Evolutionary conservation across 1,140 invertebrate species (phyloP), one percentile per base, ranked within the genome.

Genomic region (Drosophila virilis): DNA sequence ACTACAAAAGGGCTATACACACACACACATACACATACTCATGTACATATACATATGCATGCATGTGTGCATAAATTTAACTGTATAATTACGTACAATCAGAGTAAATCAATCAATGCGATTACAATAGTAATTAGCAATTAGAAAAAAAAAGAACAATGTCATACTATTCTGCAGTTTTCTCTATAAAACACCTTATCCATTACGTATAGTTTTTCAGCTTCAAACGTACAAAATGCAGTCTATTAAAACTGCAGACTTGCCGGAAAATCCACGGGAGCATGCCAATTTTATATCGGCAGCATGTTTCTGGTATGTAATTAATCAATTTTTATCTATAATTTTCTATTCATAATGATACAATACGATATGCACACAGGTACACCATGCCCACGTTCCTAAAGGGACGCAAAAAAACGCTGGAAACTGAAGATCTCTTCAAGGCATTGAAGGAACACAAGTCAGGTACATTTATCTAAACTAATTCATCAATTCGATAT

Each of bases 381-480:
- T 94, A 93, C 62, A 93, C 93, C 7, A 82, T 94, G 59, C 93
- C 93, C 52, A 93, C 93, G 33, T 94, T 94, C 77, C 72, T 93
- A 35, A 92, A 93, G 77, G 94, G 94, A 8, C 92, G 92, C 48
- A 94, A 93, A 62, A 92, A 92, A 59, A 93, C 94, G 52, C 77
- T 95, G 38, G 93, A 94, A 78, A 92, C 93, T 17, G 80, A 88
- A 8, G 95, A 95, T 92, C 91, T 95, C 3, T 94, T 93, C 74
- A 91, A 93, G 74, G 93, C 94, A n/a, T 82, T 95, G 6, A 92
- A 92, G 46, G 93, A 94, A 51, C 94, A 95, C 74, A 92, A 92
- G 62, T 94, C 94, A 7, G 92, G 91, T 92, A 66, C 4, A 10
- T 40, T 40, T 40, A 40, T 40, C 9, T 5, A 28, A 28, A 28